Evolutionary conservation across 2,113 vertebrate genomes (phyloP).

Genomic region (Salvelinus namaycush): DNA sequence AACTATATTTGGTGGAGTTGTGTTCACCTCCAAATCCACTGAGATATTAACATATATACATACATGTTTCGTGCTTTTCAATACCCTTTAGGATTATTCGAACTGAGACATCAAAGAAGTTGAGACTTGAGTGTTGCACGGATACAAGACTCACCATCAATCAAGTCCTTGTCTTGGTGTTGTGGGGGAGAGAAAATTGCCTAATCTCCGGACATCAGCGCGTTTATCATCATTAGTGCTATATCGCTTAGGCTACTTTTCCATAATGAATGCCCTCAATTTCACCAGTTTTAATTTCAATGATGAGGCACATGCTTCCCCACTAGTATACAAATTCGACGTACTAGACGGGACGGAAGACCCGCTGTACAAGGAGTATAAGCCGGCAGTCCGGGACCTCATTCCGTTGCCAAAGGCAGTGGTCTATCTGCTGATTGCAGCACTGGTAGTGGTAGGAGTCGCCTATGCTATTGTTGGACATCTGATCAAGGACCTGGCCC

Average conservation of each 20-base stretch:
- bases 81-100: background rate
- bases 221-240: background rate
- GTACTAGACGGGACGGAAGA: slow-evolving; percentile 55
- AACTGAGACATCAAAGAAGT: background rate
- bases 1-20: too few relatives aligned
- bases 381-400: slow-evolving; percentile 66
- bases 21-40: too few relatives aligned
- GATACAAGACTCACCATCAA: background rate
- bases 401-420: slow-evolving; percentile 76
- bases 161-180: too few relatives aligned
- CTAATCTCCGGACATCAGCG: background rate
- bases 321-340: slow-evolving; percentile 14
- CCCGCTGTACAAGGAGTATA: slow-evolving; percentile 74
- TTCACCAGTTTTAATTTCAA: slow-evolving; percentile 51
- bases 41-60: too few relatives aligned
- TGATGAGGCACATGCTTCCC: slow-evolving; percentile 37
- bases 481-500: slow-evolving; percentile 82
- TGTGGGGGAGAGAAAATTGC: too few relatives aligned
- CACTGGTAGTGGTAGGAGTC: slow-evolving; percentile 76
- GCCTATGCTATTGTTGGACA: slow-evolving; percentile 85
- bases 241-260: background rate
- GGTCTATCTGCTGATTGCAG: slow-evolving; percentile 81
- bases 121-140: background rate
- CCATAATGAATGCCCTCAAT: slow-evolving; percentile 56
- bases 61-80: too few relatives aligned